Evolutionary conservation across 2,888 invertebrate genomes (phyloP).

Genomic region (Ecdyonurus torrentis): DNA sequence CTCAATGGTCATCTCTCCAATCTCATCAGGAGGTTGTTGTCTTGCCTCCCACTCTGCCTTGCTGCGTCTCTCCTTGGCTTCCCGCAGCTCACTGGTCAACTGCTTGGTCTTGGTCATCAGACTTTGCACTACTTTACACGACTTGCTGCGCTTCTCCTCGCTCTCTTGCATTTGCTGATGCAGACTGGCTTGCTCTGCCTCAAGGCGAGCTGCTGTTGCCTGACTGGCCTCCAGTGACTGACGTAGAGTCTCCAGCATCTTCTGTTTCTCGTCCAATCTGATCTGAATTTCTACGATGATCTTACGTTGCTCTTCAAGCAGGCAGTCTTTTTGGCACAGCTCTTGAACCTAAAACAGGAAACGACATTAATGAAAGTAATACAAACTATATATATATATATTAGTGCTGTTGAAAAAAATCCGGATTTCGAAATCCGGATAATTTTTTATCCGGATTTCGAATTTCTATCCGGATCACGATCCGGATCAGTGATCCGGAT

Average conservation of each 20-base stretch:
- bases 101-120: constrained; percentile 20
- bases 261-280: constrained; percentile 27
- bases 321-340: constrained; percentile 16
- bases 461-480: no score
- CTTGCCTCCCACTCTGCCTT: constrained; percentile 18
- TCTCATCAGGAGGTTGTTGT: constrained; percentile 9
- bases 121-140: constrained; percentile 2
- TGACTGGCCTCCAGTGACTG: constrained; percentile 27
- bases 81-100: constrained; percentile 17
- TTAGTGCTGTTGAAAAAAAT: no score
- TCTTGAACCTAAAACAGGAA: constrained; percentile 15
- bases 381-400: no score
- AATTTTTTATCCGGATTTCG: no score
- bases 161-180: background rate
- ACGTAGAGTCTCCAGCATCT: constrained; percentile 29
- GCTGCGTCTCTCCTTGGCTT: constrained; percentile 16
- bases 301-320: constrained; percentile 19
- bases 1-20: constrained; percentile 19
- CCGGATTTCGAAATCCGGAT: no score
- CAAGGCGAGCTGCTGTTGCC: constrained; percentile 25
- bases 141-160: background rate
- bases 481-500: no score
- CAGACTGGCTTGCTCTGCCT: background rate
- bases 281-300: constrained; percentile 20
- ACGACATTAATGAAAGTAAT: no score